Evolutionary conservation across 2,797 vertebrate species (phyloP).

Genomic region (Gymnothorax javanicus): DNA sequence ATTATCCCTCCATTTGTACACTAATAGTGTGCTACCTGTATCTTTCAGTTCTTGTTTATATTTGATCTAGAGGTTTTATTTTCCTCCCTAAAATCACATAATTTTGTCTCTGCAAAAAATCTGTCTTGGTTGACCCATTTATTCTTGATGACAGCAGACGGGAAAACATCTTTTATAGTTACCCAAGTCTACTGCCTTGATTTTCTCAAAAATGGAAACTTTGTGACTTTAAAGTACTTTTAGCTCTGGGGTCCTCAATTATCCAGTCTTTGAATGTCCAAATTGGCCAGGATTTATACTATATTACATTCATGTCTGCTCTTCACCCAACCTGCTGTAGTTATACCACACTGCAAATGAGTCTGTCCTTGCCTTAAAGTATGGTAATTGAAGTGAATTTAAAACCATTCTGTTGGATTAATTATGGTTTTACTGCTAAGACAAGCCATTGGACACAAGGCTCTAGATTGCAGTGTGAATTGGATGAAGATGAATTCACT

Average conservation of each 20-base stretch:
- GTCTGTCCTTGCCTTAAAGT: not conserved
- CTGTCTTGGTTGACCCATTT: not conserved
- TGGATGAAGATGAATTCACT: not conserved
- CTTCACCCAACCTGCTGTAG: not conserved
- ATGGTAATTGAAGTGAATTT: not conserved
- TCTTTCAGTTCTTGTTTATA: not conserved
- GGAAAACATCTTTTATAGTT: too few species aligned
- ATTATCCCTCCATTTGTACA: not conserved
- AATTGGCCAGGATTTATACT: slow-evolving; percentile 3
- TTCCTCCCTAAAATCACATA: not conserved
- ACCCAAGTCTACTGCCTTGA: too few species aligned
- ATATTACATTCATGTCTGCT: not conserved
- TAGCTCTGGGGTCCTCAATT: not conserved
- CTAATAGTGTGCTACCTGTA: not conserved
- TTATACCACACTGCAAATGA: not conserved
- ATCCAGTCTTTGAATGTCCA: not conserved
- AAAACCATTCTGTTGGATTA: not conserved
- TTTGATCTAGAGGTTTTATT: not conserved
- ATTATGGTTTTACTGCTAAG: not conserved
- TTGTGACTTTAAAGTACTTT: too few species aligned
- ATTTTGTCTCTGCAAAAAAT: not conserved
- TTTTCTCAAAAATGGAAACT: too few species aligned
- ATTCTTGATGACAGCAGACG: not conserved
- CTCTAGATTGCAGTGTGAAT: not conserved
- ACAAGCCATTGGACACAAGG: not conserved